Evolutionary conservation across 1,140 invertebrate species (phyloP), one percentile per base, ranked within the genome.

Genomic region (Papilio glaucus): DNA sequence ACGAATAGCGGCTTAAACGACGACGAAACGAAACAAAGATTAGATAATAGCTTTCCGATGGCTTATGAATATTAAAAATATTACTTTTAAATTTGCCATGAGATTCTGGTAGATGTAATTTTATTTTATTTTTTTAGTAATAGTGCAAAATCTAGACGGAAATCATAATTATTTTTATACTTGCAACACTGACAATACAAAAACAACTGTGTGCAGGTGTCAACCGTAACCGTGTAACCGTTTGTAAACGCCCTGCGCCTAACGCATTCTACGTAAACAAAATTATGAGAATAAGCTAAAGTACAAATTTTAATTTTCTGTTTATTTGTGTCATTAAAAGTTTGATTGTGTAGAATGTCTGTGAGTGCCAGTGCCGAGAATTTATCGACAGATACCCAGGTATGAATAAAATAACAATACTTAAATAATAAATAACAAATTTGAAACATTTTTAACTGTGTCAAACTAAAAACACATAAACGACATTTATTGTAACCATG

Each of bases 331-430:
- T 72, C 63, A 68, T 33, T 69, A 75, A 69, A 72, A 70, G 42
- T 42, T 53, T 74, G 10, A 65, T 33, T 72, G 29, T 38, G 15
- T 76, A 93, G 62, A 78, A 95, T 95, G 95, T 95, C 95, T 78
- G 86, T 95, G n/a, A 95, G 95, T 87, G 95, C 95, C 24, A 95
- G 95, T 87, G 95, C 95, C 12, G 95, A 95, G 83, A 95, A 95
- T 88, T 88, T 95, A 76, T 93, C 94, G 37, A 92, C 91, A 26
- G 95, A 96, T 76, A 91, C 93, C 76, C 95, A 95, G 92, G 94
- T 95, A 78, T 77, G 81, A 78, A 78, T 76, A 68, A 26, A 41
- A 68, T 42, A 42, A 33, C 38, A 42, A n/a, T 42, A 24, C 45
- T 45, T 45, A 26, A 49, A 21, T 26, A 12, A 42, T 45, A 8